These are phyloP conservation scores for human DNA, from an alignment of 2,113 vertebrate genomes.

Conservation along the genomic window DNA sequence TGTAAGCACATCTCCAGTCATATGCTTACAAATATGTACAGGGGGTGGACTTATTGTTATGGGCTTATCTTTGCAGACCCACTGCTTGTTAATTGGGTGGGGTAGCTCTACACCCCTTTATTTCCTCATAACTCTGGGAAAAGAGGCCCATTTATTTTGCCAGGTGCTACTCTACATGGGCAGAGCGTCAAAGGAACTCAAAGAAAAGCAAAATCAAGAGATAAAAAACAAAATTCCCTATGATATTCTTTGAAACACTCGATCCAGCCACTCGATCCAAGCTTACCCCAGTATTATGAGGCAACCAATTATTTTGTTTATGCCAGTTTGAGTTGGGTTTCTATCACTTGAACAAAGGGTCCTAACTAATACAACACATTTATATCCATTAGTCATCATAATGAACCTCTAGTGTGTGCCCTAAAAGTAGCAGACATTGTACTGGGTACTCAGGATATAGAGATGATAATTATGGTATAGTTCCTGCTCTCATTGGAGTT, in stretches of 20 bases:
- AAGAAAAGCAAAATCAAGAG: conserved; percentile 12
- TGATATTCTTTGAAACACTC: neutral
- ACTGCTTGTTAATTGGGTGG: neutral
- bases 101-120: neutral
- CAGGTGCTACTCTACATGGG: neutral
- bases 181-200: neutral
- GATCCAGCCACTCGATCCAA: neutral
- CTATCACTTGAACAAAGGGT: neutral
- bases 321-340: neutral
- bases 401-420: neutral
- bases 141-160: neutral
- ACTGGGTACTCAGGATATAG: neutral
- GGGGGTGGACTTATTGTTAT: neutral
- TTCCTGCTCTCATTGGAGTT: neutral
- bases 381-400: neutral
- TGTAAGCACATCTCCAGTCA: neutral
- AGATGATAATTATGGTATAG: neutral
- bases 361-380: neutral
- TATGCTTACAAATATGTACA: neutral
- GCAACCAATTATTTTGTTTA: neutral
- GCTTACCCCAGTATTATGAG: neutral
- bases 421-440: neutral
- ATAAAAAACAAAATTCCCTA: neutral
- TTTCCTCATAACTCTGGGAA: neutral
- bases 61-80: neutral